These are phyloP conservation scores for Saccopteryx bilineata DNA, from an alignment of 2,113 vertebrate genomes.

Conservation along the genomic window DNA sequence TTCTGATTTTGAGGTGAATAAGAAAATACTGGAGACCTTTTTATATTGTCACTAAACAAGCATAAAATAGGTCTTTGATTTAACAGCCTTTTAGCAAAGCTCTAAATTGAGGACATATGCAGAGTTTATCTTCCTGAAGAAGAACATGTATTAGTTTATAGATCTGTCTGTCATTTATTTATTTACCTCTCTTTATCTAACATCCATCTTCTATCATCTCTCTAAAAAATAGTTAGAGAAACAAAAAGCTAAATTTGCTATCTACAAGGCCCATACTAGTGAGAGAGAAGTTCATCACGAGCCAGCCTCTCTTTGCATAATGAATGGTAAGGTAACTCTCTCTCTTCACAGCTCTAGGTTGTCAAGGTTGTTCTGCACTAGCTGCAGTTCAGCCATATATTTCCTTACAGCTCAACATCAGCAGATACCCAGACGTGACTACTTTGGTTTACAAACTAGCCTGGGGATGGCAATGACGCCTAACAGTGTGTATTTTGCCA, in stretches of 20 bases:
- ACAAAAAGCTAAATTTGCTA: neutral
- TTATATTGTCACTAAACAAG: neutral
- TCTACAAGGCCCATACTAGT: neutral
- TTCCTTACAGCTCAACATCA: neutral
- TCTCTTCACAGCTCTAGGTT: neutral
- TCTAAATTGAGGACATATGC: neutral
- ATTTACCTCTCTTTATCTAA: too few relatives aligned
- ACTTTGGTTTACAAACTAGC: too few relatives aligned
- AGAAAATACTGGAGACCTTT: neutral
- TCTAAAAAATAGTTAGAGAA: neutral
- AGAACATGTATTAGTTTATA: neutral
- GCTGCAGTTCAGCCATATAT: too few relatives aligned
- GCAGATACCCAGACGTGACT: neutral
- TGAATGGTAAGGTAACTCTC: neutral
- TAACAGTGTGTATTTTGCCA: neutral
- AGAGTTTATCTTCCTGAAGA: neutral
- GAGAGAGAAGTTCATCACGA: neutral
- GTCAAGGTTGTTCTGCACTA: neutral
- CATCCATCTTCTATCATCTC: neutral
- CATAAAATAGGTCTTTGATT: neutral
- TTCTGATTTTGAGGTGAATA: neutral
- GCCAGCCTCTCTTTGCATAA: neutral
- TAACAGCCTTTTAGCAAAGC: neutral
- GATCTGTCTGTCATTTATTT: too few relatives aligned
- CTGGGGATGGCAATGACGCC: neutral